These are phyloP conservation scores for Ptychadena robeensis DNA, from an alignment of 2,797 vertebrate genomes.

Conservation along the genomic window DNA sequence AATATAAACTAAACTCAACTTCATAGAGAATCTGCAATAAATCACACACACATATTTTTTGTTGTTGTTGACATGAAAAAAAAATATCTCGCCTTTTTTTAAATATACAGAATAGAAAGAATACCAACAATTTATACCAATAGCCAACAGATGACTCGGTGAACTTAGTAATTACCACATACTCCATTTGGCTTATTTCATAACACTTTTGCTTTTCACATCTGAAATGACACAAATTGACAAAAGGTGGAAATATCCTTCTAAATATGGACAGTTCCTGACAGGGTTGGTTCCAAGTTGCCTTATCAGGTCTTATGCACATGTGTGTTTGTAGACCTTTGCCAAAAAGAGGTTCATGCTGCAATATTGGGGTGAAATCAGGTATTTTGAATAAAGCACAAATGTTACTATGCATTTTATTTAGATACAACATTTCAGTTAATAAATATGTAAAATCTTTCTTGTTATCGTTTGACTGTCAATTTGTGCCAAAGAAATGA, in stretches of 20 bases:
- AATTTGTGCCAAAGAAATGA: conserved; percentile 34
- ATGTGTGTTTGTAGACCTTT: neutral
- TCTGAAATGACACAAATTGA: neutral
- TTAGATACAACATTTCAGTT: neutral
- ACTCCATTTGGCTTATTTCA: neutral
- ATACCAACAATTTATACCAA: too few species aligned
- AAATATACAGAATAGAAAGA: too few species aligned
- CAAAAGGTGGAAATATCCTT: neutral
- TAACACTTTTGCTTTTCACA: neutral
- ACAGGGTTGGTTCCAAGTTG: neutral
- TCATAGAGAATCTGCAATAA: neutral
- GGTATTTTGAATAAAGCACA: neutral
- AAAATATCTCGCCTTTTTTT: too few species aligned
- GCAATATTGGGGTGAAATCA: neutral
- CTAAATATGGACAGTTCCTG: neutral
- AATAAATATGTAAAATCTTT: neutral
- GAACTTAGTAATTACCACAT: neutral
- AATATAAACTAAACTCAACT: neutral
- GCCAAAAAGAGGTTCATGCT: neutral
- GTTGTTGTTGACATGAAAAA: too few species aligned
- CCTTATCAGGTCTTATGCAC: neutral
- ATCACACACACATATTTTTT: neutral
- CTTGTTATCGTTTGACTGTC: neutral
- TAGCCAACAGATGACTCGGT: too few species aligned
- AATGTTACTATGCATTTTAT: conserved; percentile 7